Conservation (phyloP, 2,888 invertebrate genomes). For the Phyllotreta striolata region DNA sequence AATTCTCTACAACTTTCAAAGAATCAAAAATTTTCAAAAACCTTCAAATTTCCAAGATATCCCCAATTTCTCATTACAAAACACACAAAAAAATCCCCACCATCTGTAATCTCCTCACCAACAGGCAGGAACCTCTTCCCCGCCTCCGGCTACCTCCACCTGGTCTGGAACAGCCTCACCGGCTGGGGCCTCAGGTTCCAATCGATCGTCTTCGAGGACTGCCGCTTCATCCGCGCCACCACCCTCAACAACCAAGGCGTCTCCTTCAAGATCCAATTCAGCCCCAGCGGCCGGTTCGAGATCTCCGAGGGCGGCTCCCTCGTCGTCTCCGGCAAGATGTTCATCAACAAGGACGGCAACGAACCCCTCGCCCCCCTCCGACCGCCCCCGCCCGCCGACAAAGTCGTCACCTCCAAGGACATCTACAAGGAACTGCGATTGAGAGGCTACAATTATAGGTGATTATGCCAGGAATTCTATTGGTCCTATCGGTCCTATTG, state of each 20-base stretch:
- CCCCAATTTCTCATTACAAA: background rate
- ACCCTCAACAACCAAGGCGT: conserved; percentile 61
- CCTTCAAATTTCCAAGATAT: background rate
- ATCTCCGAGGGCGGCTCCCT: conserved; percentile 43
- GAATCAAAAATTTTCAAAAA: too few species aligned
- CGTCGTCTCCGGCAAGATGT: conserved; percentile 40
- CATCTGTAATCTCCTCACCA: too few species aligned
- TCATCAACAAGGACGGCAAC: background rate
- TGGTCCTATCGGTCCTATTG: too few species aligned
- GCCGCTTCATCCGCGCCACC: conserved; percentile 65
- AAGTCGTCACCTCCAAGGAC: conserved; percentile 65
- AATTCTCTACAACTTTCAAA: too few species aligned
- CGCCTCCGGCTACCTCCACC: conserved; percentile 65
- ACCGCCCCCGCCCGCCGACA: background rate
- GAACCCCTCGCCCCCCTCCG: background rate
- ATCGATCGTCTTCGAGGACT: conserved; percentile 64
- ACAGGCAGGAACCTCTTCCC: conserved; percentile 60
- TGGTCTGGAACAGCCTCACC: conserved; percentile 63
- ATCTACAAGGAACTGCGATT: conserved; percentile 74
- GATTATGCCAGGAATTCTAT: too few species aligned
- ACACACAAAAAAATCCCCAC: background rate
- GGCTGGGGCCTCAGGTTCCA: conserved; percentile 53
- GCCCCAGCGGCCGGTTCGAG: conserved; percentile 51
- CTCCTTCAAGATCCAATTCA: background rate
- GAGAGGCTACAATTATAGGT: conserved; percentile 69